Evolutionary conservation across 2,888 invertebrate species (phyloP).

Genomic region (Brassicogethes aeneus): DNA sequence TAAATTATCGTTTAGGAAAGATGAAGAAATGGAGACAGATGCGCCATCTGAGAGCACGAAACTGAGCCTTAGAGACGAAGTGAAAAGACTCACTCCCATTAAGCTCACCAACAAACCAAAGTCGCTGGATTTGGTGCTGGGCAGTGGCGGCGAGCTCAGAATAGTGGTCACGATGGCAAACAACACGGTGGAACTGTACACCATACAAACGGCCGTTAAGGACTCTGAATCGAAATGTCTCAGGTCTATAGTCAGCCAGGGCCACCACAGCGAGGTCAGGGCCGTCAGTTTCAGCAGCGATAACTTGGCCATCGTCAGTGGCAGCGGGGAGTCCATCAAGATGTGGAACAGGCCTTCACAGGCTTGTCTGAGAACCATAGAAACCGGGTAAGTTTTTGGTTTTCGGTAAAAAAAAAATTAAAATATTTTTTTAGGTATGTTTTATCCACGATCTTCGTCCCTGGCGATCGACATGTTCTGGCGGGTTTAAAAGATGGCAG

Average conservation of each 20-base stretch:
- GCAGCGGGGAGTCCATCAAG: constrained; percentile 80
- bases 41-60: constrained; percentile 15
- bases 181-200: constrained; percentile 67
- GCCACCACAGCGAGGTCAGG: constrained; percentile 86
- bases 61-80: constrained; percentile 62
- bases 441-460: constrained; percentile 68
- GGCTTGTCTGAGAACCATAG: constrained; percentile 53
- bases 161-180: constrained; percentile 58
- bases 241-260: constrained; percentile 60
- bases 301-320: constrained; percentile 78
- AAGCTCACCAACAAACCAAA: constrained; percentile 62
- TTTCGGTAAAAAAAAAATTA: neutral
- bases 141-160: constrained; percentile 62
- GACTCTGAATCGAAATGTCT: constrained; percentile 50
- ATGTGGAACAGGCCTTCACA: constrained; percentile 82
- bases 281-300: constrained; percentile 86
- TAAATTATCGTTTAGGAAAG: constrained; percentile 26
- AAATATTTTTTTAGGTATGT: too few relatives aligned
- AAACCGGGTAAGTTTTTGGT: constrained; percentile 29
- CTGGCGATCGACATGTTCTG: constrained; percentile 84
- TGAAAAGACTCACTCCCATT: constrained; percentile 57
- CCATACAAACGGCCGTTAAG: constrained; percentile 43
- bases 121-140: constrained; percentile 58
- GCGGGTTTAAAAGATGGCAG: constrained; percentile 79
- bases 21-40: constrained; percentile 22